phyloP scores from a whole-genome alignment of 2,113 vertebrate genomes.

The Tetrao urogallus region DNA sequence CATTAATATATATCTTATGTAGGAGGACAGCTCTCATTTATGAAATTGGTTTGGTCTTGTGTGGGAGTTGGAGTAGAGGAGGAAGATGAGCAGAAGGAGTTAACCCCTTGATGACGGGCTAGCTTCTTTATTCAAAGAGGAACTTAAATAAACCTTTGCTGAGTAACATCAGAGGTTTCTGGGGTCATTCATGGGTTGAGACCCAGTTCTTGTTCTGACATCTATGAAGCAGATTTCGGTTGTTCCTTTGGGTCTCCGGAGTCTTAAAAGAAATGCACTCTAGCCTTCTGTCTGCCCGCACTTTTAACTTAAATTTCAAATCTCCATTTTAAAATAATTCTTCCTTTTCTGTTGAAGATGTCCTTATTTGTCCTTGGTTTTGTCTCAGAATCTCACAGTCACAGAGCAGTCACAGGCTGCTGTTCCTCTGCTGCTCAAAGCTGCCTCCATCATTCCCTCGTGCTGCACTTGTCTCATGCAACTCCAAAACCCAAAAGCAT shows the following conservation, averaged over 20 bases:
- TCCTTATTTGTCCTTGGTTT: neutral
- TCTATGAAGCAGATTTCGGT: neutral
- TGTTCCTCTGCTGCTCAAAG: rapidly evolving
- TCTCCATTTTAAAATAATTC: neutral
- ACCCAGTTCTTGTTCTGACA: neutral
- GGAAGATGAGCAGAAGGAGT: slow-evolving; percentile 37
- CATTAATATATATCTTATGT: slow-evolving; percentile 49
- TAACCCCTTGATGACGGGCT: neutral
- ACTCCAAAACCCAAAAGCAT: neutral
- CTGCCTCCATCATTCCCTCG: neutral
- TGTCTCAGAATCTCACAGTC: neutral
- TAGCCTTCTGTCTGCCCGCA: neutral
- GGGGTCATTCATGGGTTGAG: neutral
- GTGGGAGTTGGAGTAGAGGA: slow-evolving; percentile 58
- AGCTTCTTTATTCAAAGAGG: neutral
- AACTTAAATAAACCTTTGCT: neutral
- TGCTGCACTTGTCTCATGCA: neutral
- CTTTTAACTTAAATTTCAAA: neutral
- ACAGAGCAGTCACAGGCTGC: neutral
- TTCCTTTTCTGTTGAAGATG: neutral
- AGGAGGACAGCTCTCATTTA: slow-evolving; percentile 71
- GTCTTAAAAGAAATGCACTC: neutral
- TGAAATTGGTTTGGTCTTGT: slow-evolving; percentile 45
- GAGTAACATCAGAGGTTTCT: neutral
- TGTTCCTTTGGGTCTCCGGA: neutral